Percentiles rank a stretch among this genome's conserved stretches.
These are phyloP conservation scores for Charaxes varanes DNA, from an alignment of 1,140 invertebrate species.

Conservation along the genomic window DNA sequence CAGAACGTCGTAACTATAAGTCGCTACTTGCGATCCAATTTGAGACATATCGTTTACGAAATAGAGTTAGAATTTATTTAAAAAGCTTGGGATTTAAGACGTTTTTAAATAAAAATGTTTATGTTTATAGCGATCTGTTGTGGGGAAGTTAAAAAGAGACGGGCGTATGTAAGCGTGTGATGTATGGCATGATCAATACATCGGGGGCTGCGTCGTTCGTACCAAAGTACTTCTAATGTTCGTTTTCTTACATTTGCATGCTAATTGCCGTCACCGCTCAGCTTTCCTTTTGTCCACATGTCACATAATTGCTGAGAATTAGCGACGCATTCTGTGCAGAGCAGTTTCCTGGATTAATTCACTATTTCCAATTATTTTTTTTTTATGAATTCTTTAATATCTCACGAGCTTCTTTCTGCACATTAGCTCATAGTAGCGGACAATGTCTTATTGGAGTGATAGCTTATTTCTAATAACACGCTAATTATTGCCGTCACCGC, in stretches of 20 bases:
- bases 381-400: too few relatives aligned
- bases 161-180: slow-evolving; percentile 65
- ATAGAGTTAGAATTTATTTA: slow-evolving; percentile 12
- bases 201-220: slow-evolving; percentile 40
- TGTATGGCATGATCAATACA: slow-evolving; percentile 65
- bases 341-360: slow-evolving; percentile 23
- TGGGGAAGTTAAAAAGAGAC: slow-evolving; percentile 69
- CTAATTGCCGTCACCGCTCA: slow-evolving; percentile 59
- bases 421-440: too few relatives aligned
- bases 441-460: too few relatives aligned
- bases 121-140: slow-evolving; percentile 71
- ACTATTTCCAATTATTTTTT: slow-evolving; percentile 5
- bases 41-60: neutral
- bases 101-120: slow-evolving; percentile 45
- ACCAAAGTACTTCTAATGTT: slow-evolving; percentile 53
- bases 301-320: slow-evolving; percentile 52
- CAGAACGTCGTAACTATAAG: slow-evolving; percentile 22
- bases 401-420: too few relatives aligned
- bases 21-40: neutral
- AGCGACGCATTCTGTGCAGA: slow-evolving; percentile 29
- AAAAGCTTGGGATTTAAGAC: slow-evolving; percentile 13
- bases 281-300: slow-evolving; percentile 58
- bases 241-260: slow-evolving; percentile 73
- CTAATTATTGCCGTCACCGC: too few relatives aligned
- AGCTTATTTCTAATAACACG: too few relatives aligned